phyloP scores from a whole-genome alignment of 64 coral and sea anemone species.

The Acropora yongei region DNA sequence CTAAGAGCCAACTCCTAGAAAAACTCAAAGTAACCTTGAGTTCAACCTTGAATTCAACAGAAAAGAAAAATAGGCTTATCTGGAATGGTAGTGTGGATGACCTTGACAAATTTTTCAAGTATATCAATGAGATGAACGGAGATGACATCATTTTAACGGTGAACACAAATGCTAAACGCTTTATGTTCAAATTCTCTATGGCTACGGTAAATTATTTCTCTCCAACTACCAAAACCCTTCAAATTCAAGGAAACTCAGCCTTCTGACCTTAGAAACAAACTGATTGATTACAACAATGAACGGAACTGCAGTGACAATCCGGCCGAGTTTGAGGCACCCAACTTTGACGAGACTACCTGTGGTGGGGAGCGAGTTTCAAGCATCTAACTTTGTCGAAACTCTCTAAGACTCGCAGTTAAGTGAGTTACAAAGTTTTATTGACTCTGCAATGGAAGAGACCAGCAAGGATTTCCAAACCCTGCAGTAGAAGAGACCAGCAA shows the following conservation, averaged over 20 bases:
- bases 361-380: conserved; percentile 13
- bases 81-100: conserved; percentile 37
- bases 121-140: conserved; percentile 35
- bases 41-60: not conserved
- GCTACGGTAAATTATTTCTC: too few species aligned
- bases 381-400: conserved; percentile 19
- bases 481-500: not conserved
- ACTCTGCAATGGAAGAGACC: conserved; percentile 38
- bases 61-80: not conserved
- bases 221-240: conserved; percentile 13
- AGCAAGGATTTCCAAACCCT: conserved; percentile 34
- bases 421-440: conserved; percentile 31
- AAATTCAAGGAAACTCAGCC: conserved; percentile 34
- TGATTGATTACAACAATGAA: not conserved
- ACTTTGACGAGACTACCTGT: conserved; percentile 23
- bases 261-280: conserved; percentile 9
- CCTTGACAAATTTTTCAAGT: conserved; percentile 15
- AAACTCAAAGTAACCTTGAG: not conserved
- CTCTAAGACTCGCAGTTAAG: conserved; percentile 15
- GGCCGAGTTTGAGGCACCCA: not conserved
- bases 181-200: too few species aligned
- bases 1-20: too few species aligned
- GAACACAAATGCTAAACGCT: not conserved
- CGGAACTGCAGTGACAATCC: too few species aligned
- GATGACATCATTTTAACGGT: not conserved